Conservation (phyloP, 2,888 invertebrate species). For the Trypoxylon attenuatum region DNA sequence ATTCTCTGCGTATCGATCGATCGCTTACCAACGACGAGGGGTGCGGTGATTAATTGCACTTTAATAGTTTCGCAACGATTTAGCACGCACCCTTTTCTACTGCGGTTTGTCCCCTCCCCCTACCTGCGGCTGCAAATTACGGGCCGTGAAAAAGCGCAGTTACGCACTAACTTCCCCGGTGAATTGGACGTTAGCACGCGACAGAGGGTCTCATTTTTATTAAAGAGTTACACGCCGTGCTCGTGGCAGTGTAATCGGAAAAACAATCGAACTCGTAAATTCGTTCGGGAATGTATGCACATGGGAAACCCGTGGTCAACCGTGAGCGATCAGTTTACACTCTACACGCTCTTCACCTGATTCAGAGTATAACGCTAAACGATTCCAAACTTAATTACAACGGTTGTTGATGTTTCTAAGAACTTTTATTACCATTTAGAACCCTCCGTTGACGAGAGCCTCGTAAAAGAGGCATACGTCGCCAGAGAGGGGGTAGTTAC, state of each 20-base stretch:
- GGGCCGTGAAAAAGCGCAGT: slow-evolving; percentile 20
- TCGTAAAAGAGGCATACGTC: no score
- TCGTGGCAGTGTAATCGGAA: slow-evolving; percentile 12
- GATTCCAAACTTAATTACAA: no score
- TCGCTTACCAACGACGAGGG: no score
- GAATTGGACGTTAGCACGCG: slow-evolving; percentile 30
- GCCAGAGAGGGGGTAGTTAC: background rate
- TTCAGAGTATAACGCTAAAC: no score
- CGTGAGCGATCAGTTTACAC: no score
- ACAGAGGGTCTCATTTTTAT: slow-evolving; percentile 29
- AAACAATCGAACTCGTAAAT: slow-evolving; percentile 43
- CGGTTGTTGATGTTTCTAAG: no score
- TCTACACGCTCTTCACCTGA: no score
- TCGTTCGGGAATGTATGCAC: slow-evolving; percentile 21
- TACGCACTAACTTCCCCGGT: slow-evolving; percentile 17
- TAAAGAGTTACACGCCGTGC: slow-evolving; percentile 29
- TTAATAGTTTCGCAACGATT: slow-evolving; percentile 18
- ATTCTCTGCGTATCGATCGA: slow-evolving; percentile 16
- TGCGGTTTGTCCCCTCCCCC: background rate
- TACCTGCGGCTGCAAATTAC: slow-evolving; percentile 18
- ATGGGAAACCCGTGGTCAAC: no score
- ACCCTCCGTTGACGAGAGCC: no score
- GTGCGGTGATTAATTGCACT: slow-evolving; percentile 6
- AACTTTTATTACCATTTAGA: no score
- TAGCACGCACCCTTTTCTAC: background rate